A percentile compares a stretch with the other conserved stretches of the same genome.
Evolutionary conservation across 1,140 invertebrate genomes (phyloP).

Genomic region (Chlorops oryzae): DNA sequence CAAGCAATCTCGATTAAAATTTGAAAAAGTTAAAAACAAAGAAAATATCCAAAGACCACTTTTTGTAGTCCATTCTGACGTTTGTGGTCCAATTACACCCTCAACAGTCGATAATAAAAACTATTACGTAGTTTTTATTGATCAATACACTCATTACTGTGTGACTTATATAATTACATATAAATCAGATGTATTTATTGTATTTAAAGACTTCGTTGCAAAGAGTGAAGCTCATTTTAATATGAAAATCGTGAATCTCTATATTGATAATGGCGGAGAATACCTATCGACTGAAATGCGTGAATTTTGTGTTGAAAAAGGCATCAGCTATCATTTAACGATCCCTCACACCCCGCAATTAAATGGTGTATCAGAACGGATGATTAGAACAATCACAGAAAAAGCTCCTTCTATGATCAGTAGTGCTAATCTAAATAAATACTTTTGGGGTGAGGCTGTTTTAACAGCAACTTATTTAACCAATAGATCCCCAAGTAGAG

Average conservation of each 20-base stretch:
- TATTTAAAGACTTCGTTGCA: conserved; percentile 40
- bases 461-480: conserved; percentile 46
- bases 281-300: conserved; percentile 30
- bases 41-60: conserved; percentile 37
- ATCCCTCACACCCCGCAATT: conserved; percentile 49
- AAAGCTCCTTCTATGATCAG: conserved; percentile 45
- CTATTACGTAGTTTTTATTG: conserved; percentile 17
- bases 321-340: conserved; percentile 49
- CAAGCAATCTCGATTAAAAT: conserved; percentile 47
- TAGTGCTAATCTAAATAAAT: conserved; percentile 28
- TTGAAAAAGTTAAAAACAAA: conserved; percentile 37
- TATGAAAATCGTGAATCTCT: conserved; percentile 39
- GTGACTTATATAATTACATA: conserved; percentile 27
- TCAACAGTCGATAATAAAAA: conserved; percentile 34
- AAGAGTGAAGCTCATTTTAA: conserved; percentile 44
- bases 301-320: conserved; percentile 41
- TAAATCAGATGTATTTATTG: conserved; percentile 35
- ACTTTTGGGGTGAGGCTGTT: conserved; percentile 46
- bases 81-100: conserved; percentile 48
- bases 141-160: conserved; percentile 19
- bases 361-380: conserved; percentile 52
- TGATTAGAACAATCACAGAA: conserved; percentile 48
- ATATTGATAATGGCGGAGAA: conserved; percentile 17
- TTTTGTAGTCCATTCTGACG: conserved; percentile 47
- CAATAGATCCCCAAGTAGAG: conserved; percentile 47